A percentile compares a stretch with the other conserved stretches of the same genome.
Evolutionary conservation across 2,888 invertebrate genomes (phyloP).

Genomic region (Phania funesta): DNA sequence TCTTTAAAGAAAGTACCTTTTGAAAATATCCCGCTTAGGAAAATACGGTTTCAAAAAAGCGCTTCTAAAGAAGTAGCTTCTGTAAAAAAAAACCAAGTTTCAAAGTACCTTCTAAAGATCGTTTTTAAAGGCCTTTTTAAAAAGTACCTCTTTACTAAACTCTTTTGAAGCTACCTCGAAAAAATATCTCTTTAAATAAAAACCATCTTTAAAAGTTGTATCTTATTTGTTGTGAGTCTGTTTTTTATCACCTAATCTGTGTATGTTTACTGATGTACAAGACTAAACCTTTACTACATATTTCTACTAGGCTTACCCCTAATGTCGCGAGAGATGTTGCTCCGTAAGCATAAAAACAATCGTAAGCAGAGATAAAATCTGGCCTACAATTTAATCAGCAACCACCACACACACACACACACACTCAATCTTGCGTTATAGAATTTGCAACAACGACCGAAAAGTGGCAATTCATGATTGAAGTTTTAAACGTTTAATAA

Average conservation of each 20-base stretch:
- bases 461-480: slow-evolving; percentile 33
- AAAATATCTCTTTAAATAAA: no score
- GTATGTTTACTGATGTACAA: background rate
- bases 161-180: no score
- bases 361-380: background rate
- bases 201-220: background rate
- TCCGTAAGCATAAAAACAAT: background rate
- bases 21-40: no score
- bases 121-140: no score
- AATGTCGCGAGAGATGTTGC: no score
- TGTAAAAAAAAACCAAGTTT: no score
- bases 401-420: background rate
- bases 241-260: background rate
- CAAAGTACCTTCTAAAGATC: no score
- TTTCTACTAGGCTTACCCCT: background rate
- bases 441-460: slow-evolving; percentile 11
- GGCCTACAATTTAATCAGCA: background rate
- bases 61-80: no score
- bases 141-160: no score
- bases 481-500: slow-evolving; percentile 48
- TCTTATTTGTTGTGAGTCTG: background rate
- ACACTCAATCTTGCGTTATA: background rate
- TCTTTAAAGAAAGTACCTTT: no score
- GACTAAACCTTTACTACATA: background rate
- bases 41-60: no score